phyloP scores from a whole-genome alignment of 2,888 invertebrate genomes.

The Dugesia japonica region DNA sequence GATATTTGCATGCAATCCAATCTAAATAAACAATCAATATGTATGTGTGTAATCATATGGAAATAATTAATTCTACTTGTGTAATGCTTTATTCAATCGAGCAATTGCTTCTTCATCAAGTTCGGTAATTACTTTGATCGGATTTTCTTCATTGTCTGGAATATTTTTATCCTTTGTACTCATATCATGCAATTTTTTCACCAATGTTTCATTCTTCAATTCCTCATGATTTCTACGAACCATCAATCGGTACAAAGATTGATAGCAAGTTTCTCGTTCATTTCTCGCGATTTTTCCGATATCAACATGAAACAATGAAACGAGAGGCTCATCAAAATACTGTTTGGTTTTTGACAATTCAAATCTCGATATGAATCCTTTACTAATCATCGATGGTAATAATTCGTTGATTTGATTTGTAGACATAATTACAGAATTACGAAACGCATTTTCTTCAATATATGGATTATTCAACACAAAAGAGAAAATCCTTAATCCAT shows the following conservation, averaged over 20 bases:
- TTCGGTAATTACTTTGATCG: background rate
- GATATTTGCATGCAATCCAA: too few species aligned
- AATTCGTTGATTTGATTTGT: background rate
- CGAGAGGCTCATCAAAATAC: constrained; percentile 3
- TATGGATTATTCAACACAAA: background rate
- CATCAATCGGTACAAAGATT: background rate
- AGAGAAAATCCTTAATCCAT: background rate
- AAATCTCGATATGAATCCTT: background rate
- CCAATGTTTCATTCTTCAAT: background rate
- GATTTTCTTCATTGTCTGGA: background rate
- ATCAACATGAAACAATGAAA: background rate
- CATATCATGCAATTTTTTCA: background rate
- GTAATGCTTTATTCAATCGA: background rate
- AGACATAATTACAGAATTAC: background rate
- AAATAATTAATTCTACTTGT: too few species aligned
- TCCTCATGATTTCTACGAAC: background rate
- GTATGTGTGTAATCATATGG: too few species aligned
- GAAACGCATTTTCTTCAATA: background rate
- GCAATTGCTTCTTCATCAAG: background rate
- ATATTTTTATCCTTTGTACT: background rate
- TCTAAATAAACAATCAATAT: too few species aligned
- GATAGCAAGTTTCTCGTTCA: background rate
- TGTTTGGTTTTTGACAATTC: background rate
- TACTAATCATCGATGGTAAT: background rate
- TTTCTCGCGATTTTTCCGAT: background rate